Evolutionary conservation across 2,888 invertebrate species (phyloP).

Genomic region (Mantis religiosa): DNA sequence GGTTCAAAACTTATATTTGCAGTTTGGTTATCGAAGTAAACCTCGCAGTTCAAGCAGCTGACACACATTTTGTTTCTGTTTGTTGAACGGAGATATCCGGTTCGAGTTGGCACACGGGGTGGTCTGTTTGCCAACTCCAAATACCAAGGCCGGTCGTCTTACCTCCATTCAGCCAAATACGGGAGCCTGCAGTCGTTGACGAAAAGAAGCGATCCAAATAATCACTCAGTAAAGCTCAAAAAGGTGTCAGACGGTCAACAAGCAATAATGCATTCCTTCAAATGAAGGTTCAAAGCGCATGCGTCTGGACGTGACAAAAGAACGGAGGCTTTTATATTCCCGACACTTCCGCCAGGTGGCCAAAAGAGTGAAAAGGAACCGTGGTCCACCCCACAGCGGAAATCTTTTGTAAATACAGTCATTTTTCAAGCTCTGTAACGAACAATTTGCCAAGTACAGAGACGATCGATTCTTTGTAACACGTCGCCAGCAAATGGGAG

Average conservation of each 20-base stretch:
- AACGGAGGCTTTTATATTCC: not conserved
- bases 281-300: not conserved
- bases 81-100: too few relatives aligned
- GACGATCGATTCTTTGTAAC: not conserved
- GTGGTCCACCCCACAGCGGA: not conserved
- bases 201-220: not conserved
- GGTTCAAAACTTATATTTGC: too few relatives aligned
- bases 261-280: not conserved
- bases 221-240: not conserved
- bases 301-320: not conserved
- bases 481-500: not conserved
- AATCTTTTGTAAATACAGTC: not conserved
- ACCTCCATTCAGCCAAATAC: not conserved
- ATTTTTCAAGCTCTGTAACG: not conserved
- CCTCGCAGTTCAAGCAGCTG: too few relatives aligned
- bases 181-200: not conserved
- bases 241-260: not conserved
- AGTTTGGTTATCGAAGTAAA: too few relatives aligned
- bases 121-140: not conserved
- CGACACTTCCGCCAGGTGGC: not conserved
- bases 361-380: not conserved
- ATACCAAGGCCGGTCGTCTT: not conserved
- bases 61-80: too few relatives aligned
- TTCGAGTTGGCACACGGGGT: not conserved
- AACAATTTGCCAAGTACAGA: not conserved